Evolutionary conservation across 2,888 invertebrate species (phyloP), one percentile per base, ranked within the genome.

Genomic region (Tenthredo distinguenda): DNA sequence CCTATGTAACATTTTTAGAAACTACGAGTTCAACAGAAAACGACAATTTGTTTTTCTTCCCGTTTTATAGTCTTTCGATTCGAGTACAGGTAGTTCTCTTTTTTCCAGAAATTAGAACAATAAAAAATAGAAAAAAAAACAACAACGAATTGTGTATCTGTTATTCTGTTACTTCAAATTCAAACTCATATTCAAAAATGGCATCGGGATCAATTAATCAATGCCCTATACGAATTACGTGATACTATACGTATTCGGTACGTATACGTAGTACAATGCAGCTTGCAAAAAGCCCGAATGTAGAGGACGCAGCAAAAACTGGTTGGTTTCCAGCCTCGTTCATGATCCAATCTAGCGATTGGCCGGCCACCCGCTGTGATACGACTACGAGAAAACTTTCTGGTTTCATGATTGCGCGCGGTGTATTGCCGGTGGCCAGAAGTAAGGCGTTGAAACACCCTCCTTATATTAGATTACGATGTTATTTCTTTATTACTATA

Each of bases 341-440:
- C 50, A 77, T 77, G 34, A 77, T 77, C 26, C 34, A 77, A 77
- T 77, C 77, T 50, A 26, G 77, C 37, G 77, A 77, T 77, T 77
- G 50, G 31, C 55, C 34, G 31, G 4, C 55, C 77, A 77, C 77
- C 77, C 55, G 77, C 77, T 77, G 77, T 77, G 77, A 43, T 43
- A 21, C 77, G 10, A 55, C 50, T 15, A 55, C 34, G 50, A 55
- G 50, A 26, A 55, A 77, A 77, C 77, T 77, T 77, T 55, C 31
- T 31, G 31, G 3, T 50, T 18, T 55, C 50, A 77, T 77, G n/a
- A 77, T 18, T 43, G 40, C 74, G 15, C 4, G 9, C 10, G 18
- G 74, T 74, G 40, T 74, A 43, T 74, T 21, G 43, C 43, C 43
- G 74, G 74, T 43, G n/a, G 74, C 26, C 1, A 68, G 26, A 34